phyloP scores from a whole-genome alignment of 2,797 vertebrate genomes.

The Danionella dracula region DNA sequence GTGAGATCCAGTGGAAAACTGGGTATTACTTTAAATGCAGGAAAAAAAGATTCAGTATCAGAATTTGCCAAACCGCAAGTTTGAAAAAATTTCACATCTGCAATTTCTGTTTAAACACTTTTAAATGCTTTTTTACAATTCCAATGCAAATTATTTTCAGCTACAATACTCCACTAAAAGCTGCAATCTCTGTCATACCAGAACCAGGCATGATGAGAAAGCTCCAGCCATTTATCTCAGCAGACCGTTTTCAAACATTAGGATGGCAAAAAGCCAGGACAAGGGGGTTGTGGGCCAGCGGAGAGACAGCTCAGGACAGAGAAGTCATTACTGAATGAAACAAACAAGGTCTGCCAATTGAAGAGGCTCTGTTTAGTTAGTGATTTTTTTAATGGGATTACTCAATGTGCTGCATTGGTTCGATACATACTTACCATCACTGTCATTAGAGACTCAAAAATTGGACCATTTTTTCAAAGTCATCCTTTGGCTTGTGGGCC shows the following conservation, averaged over 20 bases:
- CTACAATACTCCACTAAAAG: neutral
- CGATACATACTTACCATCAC: constrained; percentile 8
- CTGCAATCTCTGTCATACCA: neutral
- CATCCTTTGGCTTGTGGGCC: neutral
- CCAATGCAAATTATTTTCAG: no score
- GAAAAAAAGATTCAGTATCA: no score
- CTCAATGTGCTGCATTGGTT: neutral
- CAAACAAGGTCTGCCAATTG: constrained; percentile 4
- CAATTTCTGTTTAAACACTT: no score
- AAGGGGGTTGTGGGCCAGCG: neutral
- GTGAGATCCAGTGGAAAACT: no score
- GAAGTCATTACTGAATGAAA: constrained; percentile 9
- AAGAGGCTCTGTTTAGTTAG: neutral
- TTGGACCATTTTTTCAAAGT: constrained; percentile 14
- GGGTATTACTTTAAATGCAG: no score
- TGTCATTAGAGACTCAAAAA: constrained; percentile 18
- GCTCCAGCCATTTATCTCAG: neutral
- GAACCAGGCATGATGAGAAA: neutral
- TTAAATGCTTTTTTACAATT: no score
- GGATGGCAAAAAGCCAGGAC: neutral
- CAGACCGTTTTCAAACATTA: neutral
- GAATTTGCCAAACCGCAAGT: no score
- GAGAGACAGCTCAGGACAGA: neutral
- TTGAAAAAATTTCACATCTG: no score
- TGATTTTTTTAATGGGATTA: neutral